A percentile compares a stretch with the other conserved stretches of the same genome.
Evolutionary conservation across 2,797 vertebrate genomes (phyloP).

Genomic region (Manis pentadactyla): DNA sequence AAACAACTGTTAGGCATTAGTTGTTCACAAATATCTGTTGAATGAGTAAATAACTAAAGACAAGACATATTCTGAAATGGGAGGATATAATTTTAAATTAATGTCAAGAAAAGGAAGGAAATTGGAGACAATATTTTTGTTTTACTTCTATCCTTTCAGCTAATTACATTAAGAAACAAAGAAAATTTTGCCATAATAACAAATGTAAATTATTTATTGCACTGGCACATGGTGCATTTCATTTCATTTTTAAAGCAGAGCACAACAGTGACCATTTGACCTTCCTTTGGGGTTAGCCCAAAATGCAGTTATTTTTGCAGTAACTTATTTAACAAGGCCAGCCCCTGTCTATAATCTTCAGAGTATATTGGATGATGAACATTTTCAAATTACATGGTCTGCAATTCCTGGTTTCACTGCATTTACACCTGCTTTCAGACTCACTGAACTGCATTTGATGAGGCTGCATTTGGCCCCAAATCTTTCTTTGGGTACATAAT

Average conservation of each 20-base stretch:
- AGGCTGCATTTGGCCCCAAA: slow-evolving; percentile 81
- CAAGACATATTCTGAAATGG: not conserved
- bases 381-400: slow-evolving; percentile 87
- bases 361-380: slow-evolving; percentile 79
- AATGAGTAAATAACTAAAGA: not conserved
- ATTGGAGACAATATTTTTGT: not conserved
- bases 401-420: slow-evolving; percentile 81
- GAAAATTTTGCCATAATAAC: not conserved
- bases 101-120: not conserved
- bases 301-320: slow-evolving; percentile 56
- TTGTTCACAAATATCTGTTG: not conserved
- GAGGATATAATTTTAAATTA: slow-evolving; percentile 39
- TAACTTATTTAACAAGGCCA: slow-evolving; percentile 79
- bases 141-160: slow-evolving; percentile 60
- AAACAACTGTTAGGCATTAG: not conserved
- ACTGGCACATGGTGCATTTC: slow-evolving; percentile 4
- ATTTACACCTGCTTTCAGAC: slow-evolving; percentile 85
- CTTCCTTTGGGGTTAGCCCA: slow-evolving; percentile 57
- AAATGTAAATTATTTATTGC: slow-evolving; percentile 48
- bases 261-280: slow-evolving; percentile 42
- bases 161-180: slow-evolving; percentile 52
- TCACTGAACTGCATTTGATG: slow-evolving; percentile 84
- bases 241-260: slow-evolving; percentile 52
- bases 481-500: slow-evolving; percentile 83
- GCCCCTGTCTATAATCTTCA: slow-evolving; percentile 78